Conservation (phyloP, 2,113 vertebrate genomes). For the Sialia sialis region DNA sequence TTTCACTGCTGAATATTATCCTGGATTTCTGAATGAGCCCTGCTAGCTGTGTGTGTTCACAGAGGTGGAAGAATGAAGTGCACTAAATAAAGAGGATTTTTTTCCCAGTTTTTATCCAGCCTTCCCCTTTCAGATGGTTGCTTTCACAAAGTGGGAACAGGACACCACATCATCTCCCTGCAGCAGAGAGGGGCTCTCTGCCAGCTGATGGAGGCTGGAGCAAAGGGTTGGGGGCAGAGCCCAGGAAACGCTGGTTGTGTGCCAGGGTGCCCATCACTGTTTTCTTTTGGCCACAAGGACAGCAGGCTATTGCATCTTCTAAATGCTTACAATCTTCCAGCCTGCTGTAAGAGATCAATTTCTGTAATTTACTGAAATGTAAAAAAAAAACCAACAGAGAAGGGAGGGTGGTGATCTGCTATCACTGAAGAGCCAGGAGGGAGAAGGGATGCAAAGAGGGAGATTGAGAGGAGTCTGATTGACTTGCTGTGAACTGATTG, state of each 20-base stretch:
- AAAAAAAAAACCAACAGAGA: not conserved
- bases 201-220: not conserved
- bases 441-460: not conserved
- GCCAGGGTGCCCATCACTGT: not conserved
- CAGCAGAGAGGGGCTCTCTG: not conserved
- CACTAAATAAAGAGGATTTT: not conserved
- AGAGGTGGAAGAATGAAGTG: not conserved
- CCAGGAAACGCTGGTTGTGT: not conserved
- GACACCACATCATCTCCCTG: not conserved
- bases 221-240: not conserved
- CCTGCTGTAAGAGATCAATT: not conserved
- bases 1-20: not conserved
- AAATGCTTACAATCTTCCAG: slow-evolving; percentile 12
- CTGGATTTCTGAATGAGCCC: slow-evolving; percentile 23
- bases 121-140: not conserved
- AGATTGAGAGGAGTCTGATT: not conserved
- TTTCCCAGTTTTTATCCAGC: not conserved
- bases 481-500: not conserved
- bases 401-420: not conserved
- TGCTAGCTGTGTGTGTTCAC: not conserved
- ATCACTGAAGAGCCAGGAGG: not conserved
- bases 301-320: not conserved
- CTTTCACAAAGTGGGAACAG: not conserved
- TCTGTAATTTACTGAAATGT: not conserved
- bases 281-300: not conserved